Evolutionary conservation across 2,797 vertebrate genomes (phyloP), one percentile per base, ranked within the genome.

Genomic region (Bucorvus abyssinicus): DNA sequence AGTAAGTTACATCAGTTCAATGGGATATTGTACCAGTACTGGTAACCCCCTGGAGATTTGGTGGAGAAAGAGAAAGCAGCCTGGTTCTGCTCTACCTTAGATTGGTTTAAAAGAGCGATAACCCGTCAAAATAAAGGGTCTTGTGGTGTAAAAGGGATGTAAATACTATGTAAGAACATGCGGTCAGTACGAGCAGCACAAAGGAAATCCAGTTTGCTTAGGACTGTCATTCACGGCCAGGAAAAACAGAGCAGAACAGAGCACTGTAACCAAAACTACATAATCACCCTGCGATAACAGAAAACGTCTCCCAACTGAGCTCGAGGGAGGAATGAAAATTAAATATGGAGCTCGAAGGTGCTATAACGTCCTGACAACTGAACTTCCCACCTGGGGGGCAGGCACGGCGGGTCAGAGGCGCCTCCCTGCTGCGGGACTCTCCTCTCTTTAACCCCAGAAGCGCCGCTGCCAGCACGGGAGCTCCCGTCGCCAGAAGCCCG

Each of bases 381-480:
- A 26, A 23, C 17, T 14, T 38, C 19, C 24, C 14, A 3, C 12
- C 44, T 16, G 21, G 10, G 19, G 15, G 4, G 6, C 17, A 60
- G 22, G 12, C 36, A 17, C 6, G 24, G 10, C 4, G 12, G 30
- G 49, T 16, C 7, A 22, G 30, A 52, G 18, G 38, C 12, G 12
- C 29, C 12, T 63, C 21, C 8, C 13, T 47, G 38, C 38, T 8
- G 21, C 15, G 2, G 34, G 22, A 20, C 18, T 24, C 6, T 20
- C 12, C 32, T 50, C 1, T 1, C 10, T 9, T 7, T 19, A n/a
- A 10, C 5, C 9, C 1, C 0, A 2, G 21, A 4, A 4, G 7
- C 3, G 2, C 11, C 36, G 17, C 26, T 9, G 42, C 29, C 52
- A 52, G 50, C 52, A 30, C 24, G 14, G 12, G 50, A 52, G 49